These are phyloP conservation scores for Sandelia bainsii DNA, from an alignment of 2,797 vertebrate species.

Conservation along the genomic window DNA sequence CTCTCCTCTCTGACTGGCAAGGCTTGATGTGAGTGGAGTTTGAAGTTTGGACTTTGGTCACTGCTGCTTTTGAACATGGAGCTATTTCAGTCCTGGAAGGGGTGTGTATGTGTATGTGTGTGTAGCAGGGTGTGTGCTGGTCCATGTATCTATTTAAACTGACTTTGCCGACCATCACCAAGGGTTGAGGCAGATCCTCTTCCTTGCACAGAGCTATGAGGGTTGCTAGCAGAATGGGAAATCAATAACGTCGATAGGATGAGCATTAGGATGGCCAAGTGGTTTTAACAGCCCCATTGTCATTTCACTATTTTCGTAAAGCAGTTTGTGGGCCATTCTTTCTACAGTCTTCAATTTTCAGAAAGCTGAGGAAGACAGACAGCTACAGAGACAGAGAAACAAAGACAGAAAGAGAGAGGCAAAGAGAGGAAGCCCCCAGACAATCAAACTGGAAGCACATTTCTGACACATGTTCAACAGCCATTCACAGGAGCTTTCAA, in stretches of 20 bases:
- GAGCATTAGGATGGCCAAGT: conserved; percentile 77
- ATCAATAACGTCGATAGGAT: conserved; percentile 83
- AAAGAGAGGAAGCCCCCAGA: conserved; percentile 38
- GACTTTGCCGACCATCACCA: conserved; percentile 63
- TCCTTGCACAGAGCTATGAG: conserved; percentile 53
- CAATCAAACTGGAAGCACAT: conserved; percentile 65
- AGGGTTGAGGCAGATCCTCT: conserved; percentile 27
- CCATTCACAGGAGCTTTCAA: conserved; percentile 62
- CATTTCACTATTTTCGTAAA: conserved; percentile 71
- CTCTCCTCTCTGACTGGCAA: conserved; percentile 48
- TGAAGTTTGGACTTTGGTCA: conserved; percentile 62
- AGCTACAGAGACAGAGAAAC: conserved; percentile 48
- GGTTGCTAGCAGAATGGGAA: conserved; percentile 75
- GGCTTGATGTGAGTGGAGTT: conserved; percentile 57
- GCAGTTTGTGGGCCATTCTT: conserved; percentile 63
- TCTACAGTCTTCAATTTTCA: conserved; percentile 64
- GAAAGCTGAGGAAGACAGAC: conserved; percentile 59
- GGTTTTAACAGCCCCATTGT: conserved; percentile 77
- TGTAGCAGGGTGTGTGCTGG: conserved; percentile 1
- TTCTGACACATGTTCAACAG: conserved; percentile 63
- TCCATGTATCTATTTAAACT: conserved; percentile 56
- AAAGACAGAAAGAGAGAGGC: conserved; percentile 47
- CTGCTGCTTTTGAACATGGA: conserved; percentile 45
- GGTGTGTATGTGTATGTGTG: neutral
- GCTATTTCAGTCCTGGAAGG: conserved; percentile 34